Conservation (phyloP, 2,113 vertebrate species). For the Forbesichthys papilliferus region DNA sequence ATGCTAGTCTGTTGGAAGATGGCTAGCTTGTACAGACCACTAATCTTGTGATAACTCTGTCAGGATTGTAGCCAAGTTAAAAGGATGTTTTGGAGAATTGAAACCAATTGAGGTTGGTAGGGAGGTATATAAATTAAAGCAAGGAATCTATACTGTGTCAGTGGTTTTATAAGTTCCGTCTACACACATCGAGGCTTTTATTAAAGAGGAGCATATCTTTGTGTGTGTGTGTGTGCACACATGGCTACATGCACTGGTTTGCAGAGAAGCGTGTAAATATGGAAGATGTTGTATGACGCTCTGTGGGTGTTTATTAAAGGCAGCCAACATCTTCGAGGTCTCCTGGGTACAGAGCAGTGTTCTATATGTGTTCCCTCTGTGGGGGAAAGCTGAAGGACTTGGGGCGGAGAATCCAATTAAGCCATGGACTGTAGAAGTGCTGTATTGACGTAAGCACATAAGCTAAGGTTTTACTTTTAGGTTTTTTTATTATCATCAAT, state of each 20-base stretch:
- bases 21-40: background rate
- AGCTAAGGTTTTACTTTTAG: no score
- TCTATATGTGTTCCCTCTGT: background rate
- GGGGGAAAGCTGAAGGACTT: no score
- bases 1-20: background rate
- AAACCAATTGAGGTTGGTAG: background rate
- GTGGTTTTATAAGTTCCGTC: background rate
- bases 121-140: background rate
- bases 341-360: slow-evolving; percentile 2
- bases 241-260: background rate
- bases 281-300: background rate
- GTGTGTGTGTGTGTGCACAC: background rate
- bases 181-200: background rate
- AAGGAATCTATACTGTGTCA: background rate
- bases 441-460: no score
- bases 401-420: background rate
- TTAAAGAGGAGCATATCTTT: background rate
- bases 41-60: no score
- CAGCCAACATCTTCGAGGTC: slow-evolving; percentile 4
- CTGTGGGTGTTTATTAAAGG: background rate
- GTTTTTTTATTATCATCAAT: no score
- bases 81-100: no score
- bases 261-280: background rate
- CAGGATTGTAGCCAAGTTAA: no score
- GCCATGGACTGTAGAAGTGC: no score